Percentiles rank a stretch among this genome's conserved stretches.
phyloP scores from a whole-genome alignment of 1,140 invertebrate species.

The Lerema accius region DNA sequence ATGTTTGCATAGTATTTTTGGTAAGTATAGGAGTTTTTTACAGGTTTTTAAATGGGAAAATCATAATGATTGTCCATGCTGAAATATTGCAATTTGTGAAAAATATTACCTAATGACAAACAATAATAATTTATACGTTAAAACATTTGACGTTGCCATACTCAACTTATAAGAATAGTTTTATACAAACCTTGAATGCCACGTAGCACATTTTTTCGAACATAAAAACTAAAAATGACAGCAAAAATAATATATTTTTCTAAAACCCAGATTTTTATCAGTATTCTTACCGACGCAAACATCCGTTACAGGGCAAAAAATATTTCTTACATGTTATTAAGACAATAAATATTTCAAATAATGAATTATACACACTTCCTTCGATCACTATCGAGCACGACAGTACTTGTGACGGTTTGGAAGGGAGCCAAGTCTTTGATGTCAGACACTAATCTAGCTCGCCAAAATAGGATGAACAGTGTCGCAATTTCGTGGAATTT shows the following conservation, averaged over 20 bases:
- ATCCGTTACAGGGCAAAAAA: conserved; percentile 12
- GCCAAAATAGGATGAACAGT: conserved; percentile 33
- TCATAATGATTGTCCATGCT: too few species aligned
- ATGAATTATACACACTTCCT: conserved; percentile 14
- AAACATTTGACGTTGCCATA: too few species aligned
- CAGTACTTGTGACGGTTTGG: conserved; percentile 25
- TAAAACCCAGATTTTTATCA: conserved; percentile 15
- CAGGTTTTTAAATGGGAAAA: too few species aligned
- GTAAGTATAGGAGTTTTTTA: too few species aligned
- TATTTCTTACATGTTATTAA: conserved; percentile 14
- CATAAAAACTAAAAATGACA: conserved; percentile 7
- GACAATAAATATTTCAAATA: conserved; percentile 24
- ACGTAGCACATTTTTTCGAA: too few species aligned
- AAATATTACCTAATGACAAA: too few species aligned
- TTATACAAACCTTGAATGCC: background rate
- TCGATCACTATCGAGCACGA: conserved; percentile 16
- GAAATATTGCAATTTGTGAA: too few species aligned
- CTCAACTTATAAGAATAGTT: too few species aligned
- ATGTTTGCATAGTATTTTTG: too few species aligned
- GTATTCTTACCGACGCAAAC: conserved; percentile 12
- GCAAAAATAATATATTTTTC: conserved; percentile 12
- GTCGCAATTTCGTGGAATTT: conserved; percentile 30
- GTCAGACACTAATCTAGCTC: conserved; percentile 32
- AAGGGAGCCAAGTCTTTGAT: conserved; percentile 24
- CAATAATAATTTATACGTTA: too few species aligned